Percentiles rank a stretch among this genome's conserved stretches.
phyloP scores from a whole-genome alignment of 2,797 vertebrate genomes.

The Manis crassicaudata region DNA sequence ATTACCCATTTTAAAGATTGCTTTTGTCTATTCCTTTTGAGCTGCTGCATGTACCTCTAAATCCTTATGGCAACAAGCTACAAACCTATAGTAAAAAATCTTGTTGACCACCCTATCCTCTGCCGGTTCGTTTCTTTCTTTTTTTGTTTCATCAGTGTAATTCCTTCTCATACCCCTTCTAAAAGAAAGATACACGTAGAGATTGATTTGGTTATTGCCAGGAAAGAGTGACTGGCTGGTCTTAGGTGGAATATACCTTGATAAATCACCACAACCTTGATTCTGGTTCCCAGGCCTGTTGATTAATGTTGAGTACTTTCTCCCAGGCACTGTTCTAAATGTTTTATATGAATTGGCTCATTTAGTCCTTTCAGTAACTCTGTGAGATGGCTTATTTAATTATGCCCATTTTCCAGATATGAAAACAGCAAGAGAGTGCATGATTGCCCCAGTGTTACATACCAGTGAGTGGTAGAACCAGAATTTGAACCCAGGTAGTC shows the following conservation, averaged over 20 bases:
- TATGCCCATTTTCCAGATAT: not conserved
- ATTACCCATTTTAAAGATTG: constrained; percentile 8
- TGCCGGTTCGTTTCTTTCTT: not conserved
- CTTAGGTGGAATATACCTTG: not conserved
- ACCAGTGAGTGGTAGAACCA: not conserved
- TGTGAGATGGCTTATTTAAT: not conserved
- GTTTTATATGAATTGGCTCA: not conserved
- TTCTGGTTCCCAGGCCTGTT: not conserved
- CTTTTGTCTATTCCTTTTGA: not conserved
- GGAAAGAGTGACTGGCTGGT: not conserved
- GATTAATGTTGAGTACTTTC: not conserved
- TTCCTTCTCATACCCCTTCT: not conserved
- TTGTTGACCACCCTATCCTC: not conserved
- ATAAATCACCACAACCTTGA: not conserved
- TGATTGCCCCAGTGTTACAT: not conserved
- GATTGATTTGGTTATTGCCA: not conserved
- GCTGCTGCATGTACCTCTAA: not conserved
- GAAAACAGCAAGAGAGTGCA: not conserved
- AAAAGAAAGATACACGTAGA: not conserved
- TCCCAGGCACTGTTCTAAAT: not conserved
- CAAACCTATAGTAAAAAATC: not conserved
- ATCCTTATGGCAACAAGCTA: not conserved
- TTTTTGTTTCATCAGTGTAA: not conserved
- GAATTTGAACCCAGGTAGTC: not conserved
- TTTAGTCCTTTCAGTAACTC: not conserved